Conservation (phyloP, 2,888 invertebrate species). For the Parnassius orleans region DNA sequence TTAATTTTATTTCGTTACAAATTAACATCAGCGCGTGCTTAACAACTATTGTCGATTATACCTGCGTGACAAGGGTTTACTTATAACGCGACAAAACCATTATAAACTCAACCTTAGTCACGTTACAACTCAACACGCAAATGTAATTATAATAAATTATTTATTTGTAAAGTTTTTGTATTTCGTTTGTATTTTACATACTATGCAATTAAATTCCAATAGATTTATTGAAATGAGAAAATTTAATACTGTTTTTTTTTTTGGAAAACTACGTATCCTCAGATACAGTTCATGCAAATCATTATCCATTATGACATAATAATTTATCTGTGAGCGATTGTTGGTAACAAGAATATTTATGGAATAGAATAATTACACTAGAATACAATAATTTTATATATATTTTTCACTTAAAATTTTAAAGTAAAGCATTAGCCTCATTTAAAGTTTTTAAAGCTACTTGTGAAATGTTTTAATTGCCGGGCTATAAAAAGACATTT, state of each 20-base stretch:
- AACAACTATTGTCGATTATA: conserved; percentile 11
- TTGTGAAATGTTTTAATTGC: not conserved
- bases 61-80: conserved; percentile 20
- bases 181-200: too few species aligned
- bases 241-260: too few species aligned
- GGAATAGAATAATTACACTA: too few species aligned
- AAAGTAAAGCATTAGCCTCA: not conserved
- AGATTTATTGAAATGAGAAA: too few species aligned
- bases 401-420: too few species aligned
- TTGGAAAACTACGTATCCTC: too few species aligned
- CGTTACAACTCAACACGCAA: conserved; percentile 11
- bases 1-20: not conserved
- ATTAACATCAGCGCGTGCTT: conserved; percentile 14
- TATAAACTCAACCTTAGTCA: conserved; percentile 13
- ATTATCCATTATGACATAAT: too few species aligned
- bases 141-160: conserved; percentile 16
- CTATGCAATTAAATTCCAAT: too few species aligned
- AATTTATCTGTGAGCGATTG: too few species aligned
- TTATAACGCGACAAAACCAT: conserved; percentile 24
- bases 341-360: too few species aligned
- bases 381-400: too few species aligned
- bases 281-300: too few species aligned
- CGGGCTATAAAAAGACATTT: not conserved
- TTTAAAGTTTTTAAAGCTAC: not conserved
- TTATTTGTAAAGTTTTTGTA: not conserved